Evolutionary conservation across 1,140 invertebrate species (phyloP).

Genomic region (Neotoxoptera formosana): DNA sequence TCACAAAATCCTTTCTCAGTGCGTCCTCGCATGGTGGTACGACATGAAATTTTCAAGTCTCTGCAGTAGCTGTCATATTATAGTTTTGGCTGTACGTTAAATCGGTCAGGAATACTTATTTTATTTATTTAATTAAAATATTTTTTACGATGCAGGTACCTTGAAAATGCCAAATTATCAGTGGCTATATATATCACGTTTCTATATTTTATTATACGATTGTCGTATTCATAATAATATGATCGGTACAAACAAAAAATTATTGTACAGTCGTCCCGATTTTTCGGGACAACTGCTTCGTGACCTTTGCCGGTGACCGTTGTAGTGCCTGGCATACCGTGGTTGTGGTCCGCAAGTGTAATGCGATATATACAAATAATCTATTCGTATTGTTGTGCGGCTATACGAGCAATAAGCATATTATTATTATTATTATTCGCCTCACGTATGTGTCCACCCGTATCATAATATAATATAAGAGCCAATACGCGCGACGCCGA

Average conservation of each 20-base stretch:
- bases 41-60: too few species aligned
- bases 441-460: background rate
- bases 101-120: too few species aligned
- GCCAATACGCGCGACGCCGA: background rate
- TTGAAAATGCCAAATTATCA: too few species aligned
- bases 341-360: background rate
- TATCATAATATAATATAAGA: background rate
- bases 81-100: too few species aligned
- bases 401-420: background rate
- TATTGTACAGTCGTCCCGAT: background rate
- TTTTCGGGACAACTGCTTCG: background rate
- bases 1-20: too few species aligned
- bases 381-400: background rate
- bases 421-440: background rate
- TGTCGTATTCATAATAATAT: too few species aligned
- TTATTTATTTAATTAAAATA: too few species aligned
- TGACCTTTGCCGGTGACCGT: background rate
- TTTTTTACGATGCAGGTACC: too few species aligned
- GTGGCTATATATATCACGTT: too few species aligned
- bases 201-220: too few species aligned
- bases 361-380: background rate
- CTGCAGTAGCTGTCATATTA: too few species aligned
- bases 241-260: background rate
- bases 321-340: background rate
- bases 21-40: too few species aligned